A percentile compares a stretch with the other conserved stretches of the same genome.
Conservation (phyloP, 2,113 vertebrate genomes). For the Psilopogon haemacephalus region DNA sequence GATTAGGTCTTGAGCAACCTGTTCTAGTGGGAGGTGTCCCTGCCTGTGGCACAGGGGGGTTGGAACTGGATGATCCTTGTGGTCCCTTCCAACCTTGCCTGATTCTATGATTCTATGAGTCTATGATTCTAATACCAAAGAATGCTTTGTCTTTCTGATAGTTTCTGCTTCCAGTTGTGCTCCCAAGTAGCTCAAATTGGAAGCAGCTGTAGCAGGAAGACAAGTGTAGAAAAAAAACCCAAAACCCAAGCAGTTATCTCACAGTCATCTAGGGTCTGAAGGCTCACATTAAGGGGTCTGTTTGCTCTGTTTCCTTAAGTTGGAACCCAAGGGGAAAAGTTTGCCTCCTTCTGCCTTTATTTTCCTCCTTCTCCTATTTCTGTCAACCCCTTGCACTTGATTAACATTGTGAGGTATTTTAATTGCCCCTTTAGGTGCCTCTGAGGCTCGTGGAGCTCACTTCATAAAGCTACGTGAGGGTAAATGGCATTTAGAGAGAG, state of each 20-base stretch:
- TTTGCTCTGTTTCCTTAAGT: not conserved
- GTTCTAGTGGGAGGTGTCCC: too few relatives aligned
- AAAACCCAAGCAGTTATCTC: not conserved
- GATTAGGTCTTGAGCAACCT: too few relatives aligned
- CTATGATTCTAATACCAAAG: too few relatives aligned
- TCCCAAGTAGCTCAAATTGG: conserved; percentile 24
- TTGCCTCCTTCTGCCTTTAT: not conserved
- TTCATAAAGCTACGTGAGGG: not conserved
- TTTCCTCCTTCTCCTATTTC: not conserved
- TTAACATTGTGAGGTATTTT: not conserved
- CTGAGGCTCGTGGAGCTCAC: not conserved
- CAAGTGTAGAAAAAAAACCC: not conserved
- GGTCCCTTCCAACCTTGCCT: too few relatives aligned
- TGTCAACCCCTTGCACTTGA: not conserved
- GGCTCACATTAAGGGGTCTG: not conserved
- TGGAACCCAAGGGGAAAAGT: not conserved
- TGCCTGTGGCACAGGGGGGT: too few relatives aligned
- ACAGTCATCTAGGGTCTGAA: not conserved
- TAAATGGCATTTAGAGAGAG: not conserved
- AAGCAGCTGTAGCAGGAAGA: conserved; percentile 43
- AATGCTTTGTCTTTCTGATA: not conserved
- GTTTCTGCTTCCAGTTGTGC: not conserved
- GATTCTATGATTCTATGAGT: too few relatives aligned
- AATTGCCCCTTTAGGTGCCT: not conserved
- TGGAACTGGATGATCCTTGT: too few relatives aligned